A percentile compares a stretch with the other conserved stretches of the same genome.
Conservation (phyloP, 2,888 invertebrate genomes). For the Nemapogon koenigi region DNA sequence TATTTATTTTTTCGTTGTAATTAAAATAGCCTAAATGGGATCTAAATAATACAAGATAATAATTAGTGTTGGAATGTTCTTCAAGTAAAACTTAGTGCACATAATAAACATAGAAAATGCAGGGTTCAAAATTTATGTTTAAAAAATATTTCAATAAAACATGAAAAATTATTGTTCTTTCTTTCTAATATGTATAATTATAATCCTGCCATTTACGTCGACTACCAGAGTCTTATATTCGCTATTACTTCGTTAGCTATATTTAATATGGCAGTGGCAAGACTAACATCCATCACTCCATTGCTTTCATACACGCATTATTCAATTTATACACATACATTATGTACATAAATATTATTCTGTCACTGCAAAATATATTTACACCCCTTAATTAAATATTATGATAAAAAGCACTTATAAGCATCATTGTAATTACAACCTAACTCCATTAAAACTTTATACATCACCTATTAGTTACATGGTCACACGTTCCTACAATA, state of each 20-base stretch:
- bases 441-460: not conserved
- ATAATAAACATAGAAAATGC: too few relatives aligned
- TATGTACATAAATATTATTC: conserved; percentile 45
- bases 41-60: too few relatives aligned
- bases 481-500: too few relatives aligned
- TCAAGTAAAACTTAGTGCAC: too few relatives aligned
- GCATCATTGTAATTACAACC: conserved; percentile 19
- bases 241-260: conserved; percentile 19
- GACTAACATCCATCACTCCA: conserved; percentile 31
- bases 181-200: too few relatives aligned
- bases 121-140: too few relatives aligned
- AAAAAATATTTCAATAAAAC: too few relatives aligned
- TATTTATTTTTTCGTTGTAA: too few relatives aligned
- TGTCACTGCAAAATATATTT: conserved; percentile 58
- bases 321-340: conserved; percentile 34
- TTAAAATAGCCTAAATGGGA: too few relatives aligned
- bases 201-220: not conserved
- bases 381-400: conserved; percentile 46
- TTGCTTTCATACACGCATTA: conserved; percentile 39
- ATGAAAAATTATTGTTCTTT: too few relatives aligned
- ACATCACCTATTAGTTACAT: too few relatives aligned
- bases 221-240: conserved; percentile 3
- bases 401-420: conserved; percentile 52
- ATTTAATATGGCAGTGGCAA: conserved; percentile 43
- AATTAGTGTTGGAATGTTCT: too few relatives aligned